Percentiles rank a stretch among this genome's conserved stretches.
Evolutionary conservation across 2,113 vertebrate species (phyloP).

Genomic region (Ancistrus triradiatus): DNA sequence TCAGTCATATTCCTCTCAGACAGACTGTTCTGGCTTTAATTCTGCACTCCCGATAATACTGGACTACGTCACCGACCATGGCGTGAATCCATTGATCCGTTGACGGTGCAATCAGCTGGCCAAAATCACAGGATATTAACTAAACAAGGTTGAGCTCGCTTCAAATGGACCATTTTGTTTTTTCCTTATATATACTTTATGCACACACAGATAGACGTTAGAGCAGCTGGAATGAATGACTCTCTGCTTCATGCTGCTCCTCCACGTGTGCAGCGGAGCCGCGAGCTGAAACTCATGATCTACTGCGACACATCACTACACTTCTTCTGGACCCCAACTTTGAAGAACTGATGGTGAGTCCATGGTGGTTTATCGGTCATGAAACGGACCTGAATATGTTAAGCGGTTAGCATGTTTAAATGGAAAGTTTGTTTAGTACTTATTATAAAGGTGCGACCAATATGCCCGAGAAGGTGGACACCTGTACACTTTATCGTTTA

Average conservation of each 20-base stretch:
- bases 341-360: constrained; percentile 83
- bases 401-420: too few relatives aligned
- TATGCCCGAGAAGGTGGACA: too few relatives aligned
- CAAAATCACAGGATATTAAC: too few relatives aligned
- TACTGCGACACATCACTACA: constrained; percentile 60
- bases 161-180: background rate
- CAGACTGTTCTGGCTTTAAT: constrained; percentile 12
- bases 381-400: background rate
- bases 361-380: background rate
- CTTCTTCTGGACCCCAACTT: constrained; percentile 67
- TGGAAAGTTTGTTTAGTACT: too few relatives aligned
- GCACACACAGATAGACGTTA: constrained; percentile 70
- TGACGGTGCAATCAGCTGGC: too few relatives aligned
- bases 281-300: constrained; percentile 71
- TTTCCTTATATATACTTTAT: constrained; percentile 27
- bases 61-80: constrained; percentile 28
- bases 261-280: constrained; percentile 75
- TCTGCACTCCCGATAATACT: constrained; percentile 14
- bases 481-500: too few relatives aligned
- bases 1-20: background rate
- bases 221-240: constrained; percentile 58
- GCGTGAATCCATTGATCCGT: background rate
- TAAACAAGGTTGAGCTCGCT: background rate
- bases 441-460: too few relatives aligned
- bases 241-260: constrained; percentile 72